Conservation (phyloP, 2,797 vertebrate genomes). For the Mus minutoides region DNA sequence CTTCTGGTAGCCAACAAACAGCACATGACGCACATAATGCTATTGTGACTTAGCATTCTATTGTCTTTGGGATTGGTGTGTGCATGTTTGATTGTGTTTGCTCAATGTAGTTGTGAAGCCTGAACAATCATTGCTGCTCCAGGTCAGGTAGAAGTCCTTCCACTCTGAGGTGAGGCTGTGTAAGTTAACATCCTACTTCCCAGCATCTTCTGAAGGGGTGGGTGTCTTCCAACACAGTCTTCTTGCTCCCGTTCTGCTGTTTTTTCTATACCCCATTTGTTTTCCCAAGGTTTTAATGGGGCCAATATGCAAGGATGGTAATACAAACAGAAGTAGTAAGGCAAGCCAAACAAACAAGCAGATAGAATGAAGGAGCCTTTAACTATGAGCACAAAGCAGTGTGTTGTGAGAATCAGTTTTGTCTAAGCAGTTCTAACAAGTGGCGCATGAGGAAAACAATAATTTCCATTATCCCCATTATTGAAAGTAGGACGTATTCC, state of each 20-base stretch:
- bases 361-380: background rate
- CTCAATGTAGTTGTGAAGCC: accelerated
- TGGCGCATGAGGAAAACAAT: background rate
- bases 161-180: background rate
- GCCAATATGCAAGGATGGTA: background rate
- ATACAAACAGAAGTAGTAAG: background rate
- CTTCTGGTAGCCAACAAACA: background rate
- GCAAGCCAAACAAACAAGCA: background rate
- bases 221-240: background rate
- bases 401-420: background rate
- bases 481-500: background rate
- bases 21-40: too few relatives aligned
- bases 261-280: background rate
- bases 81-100: background rate
- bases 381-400: background rate
- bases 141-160: background rate
- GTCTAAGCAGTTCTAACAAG: background rate
- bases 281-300: background rate
- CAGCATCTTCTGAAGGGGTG: background rate
- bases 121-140: background rate
- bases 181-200: accelerated
- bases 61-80: accelerated
- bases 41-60: accelerated
- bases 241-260: accelerated
- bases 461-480: background rate